These are phyloP conservation scores for Scrobipalpa atriplicella DNA, from an alignment of 2,888 invertebrate genomes.

Conservation along the genomic window DNA sequence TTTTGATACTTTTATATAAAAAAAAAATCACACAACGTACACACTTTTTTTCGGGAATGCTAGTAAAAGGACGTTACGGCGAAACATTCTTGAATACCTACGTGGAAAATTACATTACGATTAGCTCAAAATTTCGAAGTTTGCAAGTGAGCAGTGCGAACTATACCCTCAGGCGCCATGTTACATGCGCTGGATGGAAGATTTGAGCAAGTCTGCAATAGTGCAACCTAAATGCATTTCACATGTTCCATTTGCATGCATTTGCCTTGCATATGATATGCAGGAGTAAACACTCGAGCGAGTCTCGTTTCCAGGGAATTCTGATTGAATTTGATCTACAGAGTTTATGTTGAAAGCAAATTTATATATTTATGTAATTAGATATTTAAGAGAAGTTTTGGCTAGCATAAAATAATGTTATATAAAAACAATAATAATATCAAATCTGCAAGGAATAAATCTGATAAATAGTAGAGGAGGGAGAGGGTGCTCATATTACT, in stretches of 20 bases:
- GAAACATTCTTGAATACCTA: too few species aligned
- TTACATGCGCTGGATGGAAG: background rate
- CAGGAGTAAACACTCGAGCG: background rate
- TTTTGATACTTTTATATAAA: too few species aligned
- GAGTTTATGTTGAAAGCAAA: background rate
- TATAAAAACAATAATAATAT: too few species aligned
- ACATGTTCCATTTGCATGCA: conserved; percentile 17
- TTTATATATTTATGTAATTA: background rate
- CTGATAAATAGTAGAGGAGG: too few species aligned
- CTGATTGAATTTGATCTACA: background rate
- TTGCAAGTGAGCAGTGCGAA: background rate
- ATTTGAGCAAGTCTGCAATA: conserved; percentile 7
- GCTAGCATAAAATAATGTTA: too few species aligned
- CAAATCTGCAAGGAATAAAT: too few species aligned
- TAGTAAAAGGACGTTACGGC: too few species aligned
- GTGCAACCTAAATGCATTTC: conserved; percentile 12
- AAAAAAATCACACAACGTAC: too few species aligned
- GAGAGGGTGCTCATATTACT: too few species aligned
- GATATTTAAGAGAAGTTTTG: too few species aligned
- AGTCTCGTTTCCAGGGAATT: background rate
- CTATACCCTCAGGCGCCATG: background rate
- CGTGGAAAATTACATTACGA: too few species aligned
- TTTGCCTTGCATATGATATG: conserved; percentile 14
- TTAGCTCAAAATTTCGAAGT: background rate
- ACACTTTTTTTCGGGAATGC: too few species aligned